Base-by-base conservation (phyloP, 2,797 vertebrate genomes). In the Centropyge bicolor region DNA sequence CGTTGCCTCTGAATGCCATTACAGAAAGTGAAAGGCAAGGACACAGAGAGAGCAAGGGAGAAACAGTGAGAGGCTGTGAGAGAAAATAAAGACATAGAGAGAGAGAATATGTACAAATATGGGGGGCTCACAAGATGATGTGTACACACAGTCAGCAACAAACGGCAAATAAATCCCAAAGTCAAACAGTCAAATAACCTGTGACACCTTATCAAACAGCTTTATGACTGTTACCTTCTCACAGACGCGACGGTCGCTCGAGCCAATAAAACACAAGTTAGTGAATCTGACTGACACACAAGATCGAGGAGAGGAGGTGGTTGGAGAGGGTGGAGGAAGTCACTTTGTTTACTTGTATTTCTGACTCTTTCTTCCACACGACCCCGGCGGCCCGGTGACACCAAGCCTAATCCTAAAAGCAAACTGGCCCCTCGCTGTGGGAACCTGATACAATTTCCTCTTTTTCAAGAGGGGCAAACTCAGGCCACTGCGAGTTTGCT, bases 361-460 rank as follows among this genome's bases (percentile, higher is more conserved):
- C 69, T 80, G 79, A 79, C 60, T 80, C 78, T 85, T 95, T 95
- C 96, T 95, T 94, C 95, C 95, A 95, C 93, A 93, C 88, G 96
- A 94, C 83, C 92, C 90, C 93, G 87, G 94, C 83, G 89, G 92
- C 83, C 89, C 87, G 93, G 84, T 84, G 88, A 95, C 94, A 96
- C 93, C 91, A 88, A 89, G 68, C 88, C 83, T 96, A 96, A 97
- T 97, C 97, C 95, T 94, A 96, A 95, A 96, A 94, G 92, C 94
- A 94, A 76, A 89, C 94, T 90, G 84, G 80, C 90, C 87, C 93
- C 96, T 94, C 49, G 85, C 93, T 95, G 96, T 97, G 97, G 96
- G 97, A 98, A 97, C 96, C 94, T 81, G 87, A 94, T 73, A 94
- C 93, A 93, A 93, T 97, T 98, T 97, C 95, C 96, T 89, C 93